Evolutionary conservation across 1,140 invertebrate genomes (phyloP), one percentile per base, ranked within the genome.

Genomic region (Drosophila mauritiana): DNA sequence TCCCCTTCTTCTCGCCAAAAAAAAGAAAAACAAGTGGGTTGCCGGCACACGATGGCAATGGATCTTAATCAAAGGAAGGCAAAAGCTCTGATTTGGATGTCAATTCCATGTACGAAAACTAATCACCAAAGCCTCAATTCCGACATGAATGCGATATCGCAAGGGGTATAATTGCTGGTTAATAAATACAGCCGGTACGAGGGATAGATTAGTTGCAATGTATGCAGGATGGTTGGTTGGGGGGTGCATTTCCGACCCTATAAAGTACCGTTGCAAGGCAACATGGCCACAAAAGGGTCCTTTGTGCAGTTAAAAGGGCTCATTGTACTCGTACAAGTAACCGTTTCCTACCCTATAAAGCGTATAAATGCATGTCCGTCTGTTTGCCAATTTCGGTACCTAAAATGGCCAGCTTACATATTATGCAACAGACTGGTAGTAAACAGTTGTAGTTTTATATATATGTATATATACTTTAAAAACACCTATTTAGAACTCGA

Each of bases 111-210:
- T 67, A 45, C n/a, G 27, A 27, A 17, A 52, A 25, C 43, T 42
- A 65, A 67, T 67, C 64, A 34, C 11, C 25, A 34, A 22, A 34
- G 45, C 49, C 39, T 31, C 59, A 64, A 45, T 67, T 64, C 59
- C 15, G 31, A 15, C 13, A 25, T 22, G 17, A 13, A 20, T 10
- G 40, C 22, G 2, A 31, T 13, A n/a, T 17, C n/a, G 43, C 31
- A 8, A 22, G 12, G 22, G 45, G 43, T 12, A 49, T n/a, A 48
- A 34, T 22, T 22, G 52, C n/a, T 25, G 13, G 6, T 6, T 25
- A 39, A 27, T n/a, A 22, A 34, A 58, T 11, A 20, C 27, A 34
- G 5, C 25, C 31, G 36, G n/a, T 37, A 22, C 34, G 31, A 22
- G 15, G 48, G 8, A 51, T 51, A 34, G 8, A 51, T 51, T 51